A percentile compares a stretch with the other conserved stretches of the same genome.
Conservation (phyloP, 2,888 invertebrate species). For the Lithosia quadra region DNA sequence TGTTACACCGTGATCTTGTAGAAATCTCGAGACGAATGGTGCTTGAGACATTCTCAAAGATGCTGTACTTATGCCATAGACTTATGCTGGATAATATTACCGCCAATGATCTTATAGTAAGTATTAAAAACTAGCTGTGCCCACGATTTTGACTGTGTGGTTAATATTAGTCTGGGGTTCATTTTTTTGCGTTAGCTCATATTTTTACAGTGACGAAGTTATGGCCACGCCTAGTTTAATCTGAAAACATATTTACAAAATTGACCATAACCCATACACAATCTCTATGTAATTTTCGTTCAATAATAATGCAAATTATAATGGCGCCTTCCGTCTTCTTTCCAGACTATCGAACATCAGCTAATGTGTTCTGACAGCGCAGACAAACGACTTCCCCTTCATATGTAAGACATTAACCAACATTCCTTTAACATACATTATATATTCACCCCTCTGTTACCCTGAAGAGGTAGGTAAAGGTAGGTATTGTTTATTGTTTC, state of each 20-base stretch:
- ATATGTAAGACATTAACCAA: slow-evolving; percentile 45
- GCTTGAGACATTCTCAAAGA: slow-evolving; percentile 33
- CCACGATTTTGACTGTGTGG: too few relatives aligned
- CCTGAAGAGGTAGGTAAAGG: too few relatives aligned
- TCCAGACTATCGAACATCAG: slow-evolving; percentile 29
- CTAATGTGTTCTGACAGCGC: slow-evolving; percentile 55
- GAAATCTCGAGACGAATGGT: slow-evolving; percentile 34
- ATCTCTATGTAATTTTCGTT: neutral
- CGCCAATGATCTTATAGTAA: neutral
- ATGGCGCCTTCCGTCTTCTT: slow-evolving; percentile 38
- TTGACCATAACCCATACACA: too few relatives aligned
- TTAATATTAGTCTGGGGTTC: too few relatives aligned
- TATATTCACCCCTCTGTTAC: too few relatives aligned
- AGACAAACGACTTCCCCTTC: slow-evolving; percentile 52
- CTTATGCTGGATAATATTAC: neutral
- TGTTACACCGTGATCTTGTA: slow-evolving; percentile 42
- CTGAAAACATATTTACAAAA: too few relatives aligned
- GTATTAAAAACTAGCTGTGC: too few relatives aligned
- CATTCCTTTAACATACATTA: slow-evolving; percentile 51
- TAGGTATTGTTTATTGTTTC: too few relatives aligned
- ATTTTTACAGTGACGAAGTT: too few relatives aligned
- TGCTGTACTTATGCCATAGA: neutral
- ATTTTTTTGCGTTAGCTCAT: too few relatives aligned
- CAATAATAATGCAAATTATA: neutral
- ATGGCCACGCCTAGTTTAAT: too few relatives aligned